Evolutionary conservation across 2,888 invertebrate species (phyloP).

Genomic region (Smittia sp.): DNA sequence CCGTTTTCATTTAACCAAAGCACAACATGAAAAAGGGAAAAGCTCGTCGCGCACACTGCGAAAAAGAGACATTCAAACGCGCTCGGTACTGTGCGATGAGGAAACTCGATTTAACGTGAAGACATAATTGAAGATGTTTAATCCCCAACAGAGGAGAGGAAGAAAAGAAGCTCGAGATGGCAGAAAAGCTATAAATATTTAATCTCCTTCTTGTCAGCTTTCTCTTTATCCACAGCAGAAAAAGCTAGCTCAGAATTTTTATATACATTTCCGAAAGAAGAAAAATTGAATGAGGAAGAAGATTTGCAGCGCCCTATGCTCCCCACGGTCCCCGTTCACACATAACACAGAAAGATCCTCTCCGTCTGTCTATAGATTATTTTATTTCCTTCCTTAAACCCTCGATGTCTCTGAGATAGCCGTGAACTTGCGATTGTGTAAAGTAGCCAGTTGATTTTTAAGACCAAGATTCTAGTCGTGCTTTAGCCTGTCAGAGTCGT

Average conservation of each 20-base stretch:
- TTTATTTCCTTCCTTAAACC: no score
- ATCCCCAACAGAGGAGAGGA: constrained; percentile 8
- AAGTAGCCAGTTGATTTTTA: no score
- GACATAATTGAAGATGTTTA: constrained; percentile 36
- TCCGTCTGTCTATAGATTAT: no score
- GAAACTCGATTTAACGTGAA: constrained; percentile 19
- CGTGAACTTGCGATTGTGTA: no score
- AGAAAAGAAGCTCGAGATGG: constrained; percentile 22
- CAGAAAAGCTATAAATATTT: constrained; percentile 36
- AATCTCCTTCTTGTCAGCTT: constrained; percentile 27
- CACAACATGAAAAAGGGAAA: background rate
- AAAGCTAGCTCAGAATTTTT: constrained; percentile 1
- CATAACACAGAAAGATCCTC: no score
- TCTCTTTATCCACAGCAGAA: background rate
- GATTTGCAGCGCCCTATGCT: no score
- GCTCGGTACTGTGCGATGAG: no score
- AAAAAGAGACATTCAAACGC: background rate
- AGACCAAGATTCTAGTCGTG: no score
- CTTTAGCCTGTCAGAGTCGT: no score
- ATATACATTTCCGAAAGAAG: background rate
- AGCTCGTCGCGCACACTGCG: background rate
- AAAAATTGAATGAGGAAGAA: background rate
- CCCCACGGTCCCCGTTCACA: no score
- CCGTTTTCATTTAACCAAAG: background rate
- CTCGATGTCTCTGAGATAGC: no score